Base-by-base conservation (phyloP, 2,888 invertebrate genomes). In the Pachydiplax longipennis region DNA sequence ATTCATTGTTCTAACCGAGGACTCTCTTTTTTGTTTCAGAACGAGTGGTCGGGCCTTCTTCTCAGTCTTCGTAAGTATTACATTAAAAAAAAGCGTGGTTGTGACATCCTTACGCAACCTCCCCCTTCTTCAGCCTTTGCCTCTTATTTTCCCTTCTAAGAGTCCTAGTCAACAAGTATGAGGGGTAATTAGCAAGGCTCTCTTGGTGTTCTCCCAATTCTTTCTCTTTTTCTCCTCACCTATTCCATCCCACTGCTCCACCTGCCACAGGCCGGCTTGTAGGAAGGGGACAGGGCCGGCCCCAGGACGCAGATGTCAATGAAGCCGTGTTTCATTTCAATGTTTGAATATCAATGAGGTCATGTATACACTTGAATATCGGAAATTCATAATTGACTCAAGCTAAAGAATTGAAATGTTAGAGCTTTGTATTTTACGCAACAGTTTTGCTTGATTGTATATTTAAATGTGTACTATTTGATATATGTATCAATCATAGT, bases 61-160 rank as follows among this genome's bases (percentile, higher is more conserved):
- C 87, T 65, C 87, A 87, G 61, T 87, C 87, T 37, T 87, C 87
- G 87, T 87, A 87, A 87, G 87, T 87, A 87, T 61, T 37, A 73
- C 25, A 73, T 31, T 44, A 8, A 44, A 53, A 53, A 48, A 25
- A 31, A 31, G 12, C 73, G 31, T 12, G 73, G 31, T 25, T 73
- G 31, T 25, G 25, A 73, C 25, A 73, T 31, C 73, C 10, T 73
- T 73, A 31, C 73, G 73, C 31, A 73, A 73, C 73, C 3, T 44
- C 6, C 31, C 8, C 31, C 25, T 73, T 12, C 73, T 25, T 12
- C 31, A 31, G 73, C 73, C 73, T 31, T 65, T 73, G 73, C 73
- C 31, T 31, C 31, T 13, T 6, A 25, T 73, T 31, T 31, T n/a
- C n/a, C 73, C 31, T 31, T 25, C 8, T 10, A 13, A 25, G 25